phyloP scores from a whole-genome alignment of 2,113 vertebrate species.

The Ailuropoda melanoleuca region DNA sequence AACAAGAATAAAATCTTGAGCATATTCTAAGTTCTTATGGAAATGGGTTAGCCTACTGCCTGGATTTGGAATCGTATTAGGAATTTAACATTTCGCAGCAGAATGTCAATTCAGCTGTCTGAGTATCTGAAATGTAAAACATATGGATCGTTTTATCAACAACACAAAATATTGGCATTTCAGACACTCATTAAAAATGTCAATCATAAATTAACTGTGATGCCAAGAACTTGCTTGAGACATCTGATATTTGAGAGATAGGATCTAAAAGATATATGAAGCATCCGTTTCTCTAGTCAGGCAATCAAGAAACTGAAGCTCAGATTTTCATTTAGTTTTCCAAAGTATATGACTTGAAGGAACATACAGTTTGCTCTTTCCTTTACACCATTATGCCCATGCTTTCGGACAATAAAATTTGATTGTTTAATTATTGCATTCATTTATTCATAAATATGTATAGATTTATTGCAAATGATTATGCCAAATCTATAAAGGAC shows the following conservation, averaged over 20 bases:
- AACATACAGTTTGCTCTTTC: not conserved
- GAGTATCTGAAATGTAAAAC: slow-evolving; percentile 75
- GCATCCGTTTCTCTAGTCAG: slow-evolving; percentile 40
- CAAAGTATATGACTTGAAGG: slow-evolving; percentile 11
- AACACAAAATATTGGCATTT: slow-evolving; percentile 82
- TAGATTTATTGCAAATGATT: not conserved
- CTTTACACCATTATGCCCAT: not conserved
- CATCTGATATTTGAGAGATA: slow-evolving; percentile 75
- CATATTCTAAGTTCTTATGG: slow-evolving; percentile 59
- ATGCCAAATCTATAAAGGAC: not conserved
- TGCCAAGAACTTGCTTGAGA: slow-evolving; percentile 76
- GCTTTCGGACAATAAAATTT: not conserved
- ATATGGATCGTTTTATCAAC: slow-evolving; percentile 80
- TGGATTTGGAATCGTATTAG: slow-evolving; percentile 72
- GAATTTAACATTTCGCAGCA: slow-evolving; percentile 78
- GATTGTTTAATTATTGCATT: not conserved
- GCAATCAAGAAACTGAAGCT: slow-evolving; percentile 34
- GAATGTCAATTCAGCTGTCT: slow-evolving; percentile 80
- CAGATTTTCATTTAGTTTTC: slow-evolving; percentile 33
- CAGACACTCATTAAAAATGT: slow-evolving; percentile 78
- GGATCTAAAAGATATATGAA: slow-evolving; percentile 68
- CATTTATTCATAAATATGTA: slow-evolving; percentile 7
- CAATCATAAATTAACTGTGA: slow-evolving; percentile 76
- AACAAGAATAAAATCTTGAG: slow-evolving; percentile 32
- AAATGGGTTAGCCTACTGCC: slow-evolving; percentile 62